Evolutionary conservation across 2,113 vertebrate species (phyloP), one percentile per base, ranked within the genome.

Genomic region (Calyptomena viridis): DNA sequence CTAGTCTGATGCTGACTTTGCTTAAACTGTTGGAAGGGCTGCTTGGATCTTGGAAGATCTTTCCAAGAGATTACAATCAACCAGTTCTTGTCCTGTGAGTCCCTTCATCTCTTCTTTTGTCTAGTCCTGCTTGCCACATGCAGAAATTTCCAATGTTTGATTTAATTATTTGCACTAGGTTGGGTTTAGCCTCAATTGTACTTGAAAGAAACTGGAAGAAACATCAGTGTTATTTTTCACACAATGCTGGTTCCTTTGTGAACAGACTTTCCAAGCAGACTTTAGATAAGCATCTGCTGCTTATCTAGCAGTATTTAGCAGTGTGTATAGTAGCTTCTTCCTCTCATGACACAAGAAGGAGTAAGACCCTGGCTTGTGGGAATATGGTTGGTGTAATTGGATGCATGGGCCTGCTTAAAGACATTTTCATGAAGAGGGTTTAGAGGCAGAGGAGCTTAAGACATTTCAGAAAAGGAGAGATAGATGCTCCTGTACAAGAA

Each of bases 101-200:
- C 67, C 49, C 52, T 76, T 77, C 63, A 31, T 67, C 71, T 90
- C 52, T 76, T 79, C 58, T 87, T 73, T 94, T 81, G 90, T 91
- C 87, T 89, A 37, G 42, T 79, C 69, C 84, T 49, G 64, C 60
- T 71, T 52, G 27, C 60, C 90, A 37, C 44, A 69, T 18, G 72
- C 84, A 91, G 60, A 66, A 75, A 56, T 78, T 55, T 84, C 77
- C 62, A 69, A 19, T 44, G 39, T 66, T 90, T 69, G 68, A 40
- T 89, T 78, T 74, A 47, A 78, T 92, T 89, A 84, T 87, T 94
- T 89, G 86, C 84, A 87, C 67, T 89, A 25, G 11, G 53, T 15
- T 89, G 73, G 74, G 11, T 25, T 91, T 46, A 52, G 89, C 62
- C 71, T 94, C 44, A 40, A 49, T 82, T 75, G 46, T 87, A 72